Base-by-base conservation (phyloP, 2,113 vertebrate species). In the Phyllopteryx taeniolatus region DNA sequence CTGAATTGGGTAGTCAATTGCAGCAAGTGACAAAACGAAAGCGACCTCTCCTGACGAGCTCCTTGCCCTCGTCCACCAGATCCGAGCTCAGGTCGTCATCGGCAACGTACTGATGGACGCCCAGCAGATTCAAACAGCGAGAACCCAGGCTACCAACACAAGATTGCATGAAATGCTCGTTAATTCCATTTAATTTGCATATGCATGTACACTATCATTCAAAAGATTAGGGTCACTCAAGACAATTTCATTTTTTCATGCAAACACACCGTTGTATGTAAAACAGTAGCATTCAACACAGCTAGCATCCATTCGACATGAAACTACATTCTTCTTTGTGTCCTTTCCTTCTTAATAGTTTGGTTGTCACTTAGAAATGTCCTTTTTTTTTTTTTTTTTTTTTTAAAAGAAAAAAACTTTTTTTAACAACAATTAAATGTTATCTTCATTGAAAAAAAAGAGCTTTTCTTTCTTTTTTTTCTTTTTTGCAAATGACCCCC, bases 71-170 rank as follows among this genome's bases (percentile, higher is more conserved):
- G 79, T 98, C 94, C 74, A 96, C 94, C 73, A 98, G 92, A 85
- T 98, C 96, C 71, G 95, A 94, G 17, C 95, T 96, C 94, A 96
- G 92, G 87, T 96, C 93, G 0, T 94, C 94, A 64, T 96, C 93
- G 46, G 93, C 94, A 88, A 98, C 94, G 77, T 96, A 98, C 85
- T 98, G 96, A 81, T 96, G 94, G 77, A 98, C 95, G 67, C 96
- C 96, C 81, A 98, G 81, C 69, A 96, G 89, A 88, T 98, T 98
- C 89, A 98, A 91, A 92, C 95, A 98, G 73, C 95, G 95, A 68
- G 95, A 95, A 75, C 95, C 95, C 81, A 98, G 92, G 84, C 96
- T 98, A 83, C 2, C 27, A 44, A 64, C 13, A 46, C 57, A 60
- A 2, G 13, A 6, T 31, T 27, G 7, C 31, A 33, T 60, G 20